Evolutionary conservation across 2,797 vertebrate species (phyloP).

Genomic region (Sphenopsis melanotis): DNA sequence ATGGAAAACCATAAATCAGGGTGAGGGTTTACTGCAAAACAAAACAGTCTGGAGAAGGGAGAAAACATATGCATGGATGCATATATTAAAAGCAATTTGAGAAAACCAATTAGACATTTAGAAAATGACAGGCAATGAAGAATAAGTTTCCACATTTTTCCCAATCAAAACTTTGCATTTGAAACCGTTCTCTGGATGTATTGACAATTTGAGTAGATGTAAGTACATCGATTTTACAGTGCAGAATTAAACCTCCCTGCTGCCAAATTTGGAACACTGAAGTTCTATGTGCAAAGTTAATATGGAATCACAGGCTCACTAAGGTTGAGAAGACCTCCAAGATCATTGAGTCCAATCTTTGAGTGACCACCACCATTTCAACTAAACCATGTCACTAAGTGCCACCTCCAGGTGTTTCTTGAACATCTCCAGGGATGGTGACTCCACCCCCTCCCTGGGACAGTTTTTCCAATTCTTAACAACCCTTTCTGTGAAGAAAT

Average conservation of each 20-base stretch:
- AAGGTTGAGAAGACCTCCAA: not conserved
- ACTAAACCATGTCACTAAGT: not conserved
- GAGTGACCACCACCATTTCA: not conserved
- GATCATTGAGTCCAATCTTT: not conserved
- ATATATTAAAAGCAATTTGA: not conserved
- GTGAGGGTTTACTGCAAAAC: not conserved
- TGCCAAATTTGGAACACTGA: not conserved
- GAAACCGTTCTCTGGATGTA: not conserved
- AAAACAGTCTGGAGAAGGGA: constrained; percentile 18
- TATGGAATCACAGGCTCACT: not conserved
- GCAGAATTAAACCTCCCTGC: not conserved
- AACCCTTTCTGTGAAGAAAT: not conserved
- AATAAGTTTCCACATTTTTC: not conserved
- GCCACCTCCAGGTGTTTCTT: accelerated
- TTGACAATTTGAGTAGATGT: accelerated
- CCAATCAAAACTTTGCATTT: not conserved
- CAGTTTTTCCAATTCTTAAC: not conserved
- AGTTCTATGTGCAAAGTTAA: not conserved
- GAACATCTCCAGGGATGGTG: not conserved
- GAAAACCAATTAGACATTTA: not conserved
- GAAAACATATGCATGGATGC: not conserved
- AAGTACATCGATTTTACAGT: not conserved
- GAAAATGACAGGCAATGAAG: not conserved
- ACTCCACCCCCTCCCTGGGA: not conserved
- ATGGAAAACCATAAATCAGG: constrained; percentile 31